These are phyloP conservation scores for Epinotia ramella DNA, from an alignment of 2,888 invertebrate genomes.

Conservation along the genomic window DNA sequence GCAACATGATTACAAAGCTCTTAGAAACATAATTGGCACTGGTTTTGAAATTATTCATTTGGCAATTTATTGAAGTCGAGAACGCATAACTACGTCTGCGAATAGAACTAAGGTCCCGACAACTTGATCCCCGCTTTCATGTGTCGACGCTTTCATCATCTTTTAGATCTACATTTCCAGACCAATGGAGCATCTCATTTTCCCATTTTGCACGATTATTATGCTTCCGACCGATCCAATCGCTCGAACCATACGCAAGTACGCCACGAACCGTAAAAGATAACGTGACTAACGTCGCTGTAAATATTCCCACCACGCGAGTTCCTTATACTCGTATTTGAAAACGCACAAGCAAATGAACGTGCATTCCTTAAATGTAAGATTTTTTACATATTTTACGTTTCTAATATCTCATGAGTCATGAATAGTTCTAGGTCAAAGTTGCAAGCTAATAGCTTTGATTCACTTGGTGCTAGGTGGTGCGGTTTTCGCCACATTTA, in stretches of 20 bases:
- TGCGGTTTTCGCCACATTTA: neutral
- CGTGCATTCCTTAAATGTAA: neutral
- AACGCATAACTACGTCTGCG: slow-evolving; percentile 8
- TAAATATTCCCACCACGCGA: slow-evolving; percentile 24
- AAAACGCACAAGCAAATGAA: slow-evolving; percentile 27
- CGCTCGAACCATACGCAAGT: slow-evolving; percentile 41
- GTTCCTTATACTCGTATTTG: slow-evolving; percentile 28
- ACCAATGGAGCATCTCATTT: slow-evolving; percentile 50
- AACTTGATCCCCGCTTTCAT: slow-evolving; percentile 43
- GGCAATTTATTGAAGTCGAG: slow-evolving; percentile 8
- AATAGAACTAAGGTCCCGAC: slow-evolving; percentile 27
- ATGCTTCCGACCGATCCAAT: slow-evolving; percentile 40
- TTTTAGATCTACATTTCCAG: slow-evolving; percentile 49
- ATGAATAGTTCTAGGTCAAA: no score
- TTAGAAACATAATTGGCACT: neutral
- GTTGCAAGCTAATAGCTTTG: no score
- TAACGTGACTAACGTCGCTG: slow-evolving; percentile 32
- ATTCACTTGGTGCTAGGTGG: no score
- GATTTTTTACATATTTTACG: neutral
- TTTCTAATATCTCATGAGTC: no score
- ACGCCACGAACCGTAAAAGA: slow-evolving; percentile 34
- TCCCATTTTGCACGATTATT: slow-evolving; percentile 48
- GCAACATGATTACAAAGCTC: no score
- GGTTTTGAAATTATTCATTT: slow-evolving; percentile 20
- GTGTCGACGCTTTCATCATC: slow-evolving; percentile 45